Base-by-base conservation (phyloP, 23 tunicate genomes). In the Botrylloides violaceus region DNA sequence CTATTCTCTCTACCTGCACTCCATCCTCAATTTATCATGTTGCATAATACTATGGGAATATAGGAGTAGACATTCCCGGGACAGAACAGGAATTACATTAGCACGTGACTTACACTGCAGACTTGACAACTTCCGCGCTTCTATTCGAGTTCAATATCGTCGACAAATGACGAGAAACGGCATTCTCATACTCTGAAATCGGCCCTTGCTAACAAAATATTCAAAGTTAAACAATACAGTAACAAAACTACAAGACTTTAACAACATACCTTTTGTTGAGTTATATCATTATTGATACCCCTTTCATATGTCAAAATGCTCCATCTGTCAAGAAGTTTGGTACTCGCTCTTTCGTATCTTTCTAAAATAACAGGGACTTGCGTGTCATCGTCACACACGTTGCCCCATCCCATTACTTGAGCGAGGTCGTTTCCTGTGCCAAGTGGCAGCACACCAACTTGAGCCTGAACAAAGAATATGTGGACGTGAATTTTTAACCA, bases 361-460 rank as follows among this genome's bases (percentile, higher is more conserved):
- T 95, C 91, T 28, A 95, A 65, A n/a, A 95, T 82, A 4, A 82
- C 65, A n/a, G 96, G 96, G 6, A 87, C 99, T 57, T 79, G 85
- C 5, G 92, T 66, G 61, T 95, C 99, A 61, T 95, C 99, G 58
- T 95, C 96, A 72, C 91, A 95, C 65, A 84, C 76, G 39, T 80
- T 84, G 15, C 99, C 99, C 99, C 99, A 95, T 23, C 99, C 99
- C 90, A 95, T 90, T 47, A 95, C 99, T 65, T 95, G 99, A 36
- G 96, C 88, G 36, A 95, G 77, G 53, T 95, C 99, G 59, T 95
- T 95, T 31, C 99, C 99, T 15, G 99, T 95, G 2, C 99, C 99
- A 32, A 95, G 83, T 0, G 99, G 99, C 34, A 95, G 56, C 2
- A 95, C 99, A 0, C 99, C 96, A 0, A 95, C 99, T 61, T 84